Evolutionary conservation across 2,888 invertebrate species (phyloP).

Genomic region (Tipula lateralis): DNA sequence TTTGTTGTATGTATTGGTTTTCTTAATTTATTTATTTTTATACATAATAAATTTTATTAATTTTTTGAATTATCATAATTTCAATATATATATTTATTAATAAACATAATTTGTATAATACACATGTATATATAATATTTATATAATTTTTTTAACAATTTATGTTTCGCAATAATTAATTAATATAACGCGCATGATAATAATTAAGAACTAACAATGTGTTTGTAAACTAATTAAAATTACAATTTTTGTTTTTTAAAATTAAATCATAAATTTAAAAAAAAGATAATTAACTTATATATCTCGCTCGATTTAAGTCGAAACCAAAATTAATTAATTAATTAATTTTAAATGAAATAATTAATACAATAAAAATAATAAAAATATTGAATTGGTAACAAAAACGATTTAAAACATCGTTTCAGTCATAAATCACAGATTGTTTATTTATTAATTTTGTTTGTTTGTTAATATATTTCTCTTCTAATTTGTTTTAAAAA

Average conservation of each 20-base stretch:
- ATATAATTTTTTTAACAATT: background rate
- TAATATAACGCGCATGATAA: too few species aligned
- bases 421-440: constrained; percentile 32
- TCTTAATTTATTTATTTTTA: too few species aligned
- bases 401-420: constrained; percentile 32
- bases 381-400: constrained; percentile 30
- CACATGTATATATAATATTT: background rate
- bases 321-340: background rate
- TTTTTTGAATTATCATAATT: background rate
- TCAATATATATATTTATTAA: background rate
- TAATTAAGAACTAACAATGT: background rate
- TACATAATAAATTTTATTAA: background rate
- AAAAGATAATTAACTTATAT: background rate
- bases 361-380: background rate
- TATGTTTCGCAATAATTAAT: background rate
- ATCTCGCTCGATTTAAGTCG: background rate
- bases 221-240: background rate
- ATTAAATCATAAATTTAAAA: background rate
- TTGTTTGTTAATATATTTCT: constrained; percentile 12
- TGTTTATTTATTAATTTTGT: constrained; percentile 27
- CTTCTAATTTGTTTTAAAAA: background rate
- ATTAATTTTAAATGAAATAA: constrained; percentile 4
- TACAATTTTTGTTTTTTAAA: background rate
- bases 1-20: too few species aligned
- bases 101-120: background rate